Evolutionary conservation across 1,140 invertebrate genomes (phyloP), one percentile per base, ranked within the genome.

Genomic region (Druon quercuslanigerum): DNA sequence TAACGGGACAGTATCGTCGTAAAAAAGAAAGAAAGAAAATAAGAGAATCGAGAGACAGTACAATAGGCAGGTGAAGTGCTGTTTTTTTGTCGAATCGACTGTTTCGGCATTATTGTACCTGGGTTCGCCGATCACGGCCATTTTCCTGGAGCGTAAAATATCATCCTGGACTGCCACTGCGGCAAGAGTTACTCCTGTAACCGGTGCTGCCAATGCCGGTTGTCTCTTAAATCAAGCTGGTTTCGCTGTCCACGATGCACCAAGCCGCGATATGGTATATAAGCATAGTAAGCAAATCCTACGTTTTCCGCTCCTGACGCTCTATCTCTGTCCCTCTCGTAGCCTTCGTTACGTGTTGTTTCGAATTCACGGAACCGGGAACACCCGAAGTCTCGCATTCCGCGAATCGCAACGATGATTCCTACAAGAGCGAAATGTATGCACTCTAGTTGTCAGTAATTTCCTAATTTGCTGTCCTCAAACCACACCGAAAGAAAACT

Each of bases 101-200:
- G 25, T 40, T 1, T 40, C 13, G 25, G 14, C 7, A 51, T 50
- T 72, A 77, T 60, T n/a, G 83, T 17, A 88, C 85, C 85, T 89
- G 71, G 83, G 75, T 85, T 90, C 85, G 85, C 87, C 87, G 83
- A 90, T 88, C 83, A 91, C 86, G 87, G 88, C 88, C 90, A 91
- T 91, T 84, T 88, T 90, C 82, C 83, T 78, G 74, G 75, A 86
- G 82, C 83, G 82, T 86, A 85, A 83, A 83, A 71, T 83, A 88
- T 82, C 89, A 91, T 91, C 85, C 83, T 90, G 83, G 50, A 76
- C 70, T 77, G 77, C 76, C 83, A 78, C 80, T 77, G 85, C 79
- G 74, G 77, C 79, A 83, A 80, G 72, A 75, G 83, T 82, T 79
- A 82, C 83, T 84, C 82, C 84, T 82, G 82, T 83, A 84, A 82